These are phyloP conservation scores for Aspidiotus rigidus DNA, from an alignment of 2,888 invertebrate species.

Conservation along the genomic window DNA sequence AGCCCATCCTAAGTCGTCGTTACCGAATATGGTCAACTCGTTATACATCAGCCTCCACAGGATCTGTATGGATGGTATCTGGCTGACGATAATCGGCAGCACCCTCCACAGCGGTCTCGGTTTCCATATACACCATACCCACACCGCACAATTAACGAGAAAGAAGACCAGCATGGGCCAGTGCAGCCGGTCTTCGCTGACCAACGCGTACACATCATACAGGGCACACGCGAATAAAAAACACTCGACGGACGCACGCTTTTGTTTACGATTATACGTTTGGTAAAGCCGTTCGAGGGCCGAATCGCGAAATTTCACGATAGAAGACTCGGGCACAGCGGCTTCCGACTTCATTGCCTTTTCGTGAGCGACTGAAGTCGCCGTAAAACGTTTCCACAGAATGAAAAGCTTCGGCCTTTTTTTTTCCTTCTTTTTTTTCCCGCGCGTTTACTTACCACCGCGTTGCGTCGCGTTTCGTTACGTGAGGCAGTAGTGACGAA, in stretches of 20 bases:
- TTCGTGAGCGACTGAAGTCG: constrained; percentile 34
- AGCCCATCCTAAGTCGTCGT: constrained; percentile 63
- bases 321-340: constrained; percentile 28
- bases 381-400: constrained; percentile 20
- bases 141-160: constrained; percentile 43
- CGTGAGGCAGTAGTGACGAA: constrained; percentile 23
- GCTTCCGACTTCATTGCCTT: constrained; percentile 33
- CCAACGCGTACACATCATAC: constrained; percentile 51
- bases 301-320: constrained; percentile 32
- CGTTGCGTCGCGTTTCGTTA: neutral
- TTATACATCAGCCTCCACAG: constrained; percentile 55
- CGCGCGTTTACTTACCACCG: too few relatives aligned
- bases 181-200: constrained; percentile 34
- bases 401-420: constrained; percentile 25
- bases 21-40: constrained; percentile 50
- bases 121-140: constrained; percentile 42
- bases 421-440: constrained; percentile 10
- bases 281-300: constrained; percentile 61
- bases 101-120: constrained; percentile 46
- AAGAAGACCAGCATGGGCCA: constrained; percentile 43
- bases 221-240: constrained; percentile 58
- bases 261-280: constrained; percentile 61
- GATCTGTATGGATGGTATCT: constrained; percentile 54
- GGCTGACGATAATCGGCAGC: constrained; percentile 58
- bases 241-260: constrained; percentile 59